Conservation (phyloP, 2,888 invertebrate genomes). For the Nomada fabriciana region DNA sequence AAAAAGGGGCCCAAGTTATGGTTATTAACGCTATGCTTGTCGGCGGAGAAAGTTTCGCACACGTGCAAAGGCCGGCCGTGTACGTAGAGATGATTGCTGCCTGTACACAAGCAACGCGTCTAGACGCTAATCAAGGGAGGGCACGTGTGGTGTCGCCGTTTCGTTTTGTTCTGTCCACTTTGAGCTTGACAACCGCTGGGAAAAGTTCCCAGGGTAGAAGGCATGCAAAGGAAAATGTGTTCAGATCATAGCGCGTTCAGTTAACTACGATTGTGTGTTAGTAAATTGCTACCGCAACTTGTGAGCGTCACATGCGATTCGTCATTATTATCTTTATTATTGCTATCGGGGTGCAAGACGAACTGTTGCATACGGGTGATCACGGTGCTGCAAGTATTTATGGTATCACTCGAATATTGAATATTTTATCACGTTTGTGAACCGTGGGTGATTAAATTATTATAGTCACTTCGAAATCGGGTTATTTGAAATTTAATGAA, state of each 20-base stretch:
- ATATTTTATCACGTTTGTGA: too few species aligned
- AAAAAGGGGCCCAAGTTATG: conserved; percentile 13
- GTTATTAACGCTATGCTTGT: conserved; percentile 21
- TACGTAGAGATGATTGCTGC: not conserved
- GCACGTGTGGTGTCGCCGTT: conserved; percentile 49
- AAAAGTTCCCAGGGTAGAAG: conserved; percentile 1
- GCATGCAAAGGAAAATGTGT: conserved; percentile 1
- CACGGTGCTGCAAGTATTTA: too few species aligned
- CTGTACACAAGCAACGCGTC: conserved; percentile 50
- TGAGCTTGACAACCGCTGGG: conserved; percentile 17
- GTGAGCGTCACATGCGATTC: not conserved
- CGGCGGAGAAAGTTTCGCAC: conserved; percentile 5
- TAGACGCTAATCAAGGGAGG: conserved; percentile 70
- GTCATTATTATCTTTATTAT: too few species aligned
- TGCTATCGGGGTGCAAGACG: too few species aligned
- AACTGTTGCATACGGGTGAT: too few species aligned
- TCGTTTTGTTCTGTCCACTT: conserved; percentile 46
- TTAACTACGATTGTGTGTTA: not conserved
- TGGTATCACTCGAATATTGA: too few species aligned
- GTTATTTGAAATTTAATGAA: too few species aligned
- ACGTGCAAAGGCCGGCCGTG: too few species aligned
- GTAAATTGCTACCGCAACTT: not conserved
- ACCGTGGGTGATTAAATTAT: too few species aligned
- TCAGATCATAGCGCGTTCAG: conserved; percentile 1
- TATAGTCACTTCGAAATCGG: too few species aligned